A percentile compares a stretch with the other conserved stretches of the same genome.
phyloP scores from a whole-genome alignment of 2,888 invertebrate genomes.

The Plemyria rubiginata region DNA sequence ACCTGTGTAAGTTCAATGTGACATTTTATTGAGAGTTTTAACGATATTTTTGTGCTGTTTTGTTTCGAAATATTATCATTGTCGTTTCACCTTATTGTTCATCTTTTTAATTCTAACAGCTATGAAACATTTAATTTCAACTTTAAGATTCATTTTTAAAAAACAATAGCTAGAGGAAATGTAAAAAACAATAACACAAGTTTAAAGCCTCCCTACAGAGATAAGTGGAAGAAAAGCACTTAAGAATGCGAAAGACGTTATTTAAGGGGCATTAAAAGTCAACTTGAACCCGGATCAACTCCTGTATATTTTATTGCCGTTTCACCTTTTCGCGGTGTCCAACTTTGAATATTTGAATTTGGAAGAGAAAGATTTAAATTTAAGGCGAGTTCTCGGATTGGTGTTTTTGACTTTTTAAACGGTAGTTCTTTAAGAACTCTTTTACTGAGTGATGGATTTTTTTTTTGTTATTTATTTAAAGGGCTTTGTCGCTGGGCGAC shows the following conservation, averaged over 20 bases:
- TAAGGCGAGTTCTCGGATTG: constrained; percentile 54
- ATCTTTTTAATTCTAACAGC: too few species aligned
- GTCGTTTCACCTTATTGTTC: too few species aligned
- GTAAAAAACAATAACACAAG: constrained; percentile 6
- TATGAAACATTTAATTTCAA: too few species aligned
- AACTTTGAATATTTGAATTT: constrained; percentile 67
- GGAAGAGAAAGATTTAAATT: constrained; percentile 65
- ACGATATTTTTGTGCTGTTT: too few species aligned
- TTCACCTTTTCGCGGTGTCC: constrained; percentile 55
- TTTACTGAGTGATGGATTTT: neutral
- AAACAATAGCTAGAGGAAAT: neutral
- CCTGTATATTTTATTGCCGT: constrained; percentile 61
- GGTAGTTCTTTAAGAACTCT: constrained; percentile 12
- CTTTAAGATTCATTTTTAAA: too few species aligned
- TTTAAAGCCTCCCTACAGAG: constrained; percentile 17
- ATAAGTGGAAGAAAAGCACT: constrained; percentile 20
- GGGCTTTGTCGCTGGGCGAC: too few species aligned
- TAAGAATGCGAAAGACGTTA: constrained; percentile 24
- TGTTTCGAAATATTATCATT: too few species aligned
- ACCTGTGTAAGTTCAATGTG: too few species aligned
- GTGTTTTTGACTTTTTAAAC: constrained; percentile 40
- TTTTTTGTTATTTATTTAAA: neutral
- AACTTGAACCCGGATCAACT: constrained; percentile 56
- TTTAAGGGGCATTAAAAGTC: constrained; percentile 61
- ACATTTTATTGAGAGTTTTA: too few species aligned